Evolutionary conservation across 2,888 invertebrate genomes (phyloP).

Genomic region (Halocaridina rubra): DNA sequence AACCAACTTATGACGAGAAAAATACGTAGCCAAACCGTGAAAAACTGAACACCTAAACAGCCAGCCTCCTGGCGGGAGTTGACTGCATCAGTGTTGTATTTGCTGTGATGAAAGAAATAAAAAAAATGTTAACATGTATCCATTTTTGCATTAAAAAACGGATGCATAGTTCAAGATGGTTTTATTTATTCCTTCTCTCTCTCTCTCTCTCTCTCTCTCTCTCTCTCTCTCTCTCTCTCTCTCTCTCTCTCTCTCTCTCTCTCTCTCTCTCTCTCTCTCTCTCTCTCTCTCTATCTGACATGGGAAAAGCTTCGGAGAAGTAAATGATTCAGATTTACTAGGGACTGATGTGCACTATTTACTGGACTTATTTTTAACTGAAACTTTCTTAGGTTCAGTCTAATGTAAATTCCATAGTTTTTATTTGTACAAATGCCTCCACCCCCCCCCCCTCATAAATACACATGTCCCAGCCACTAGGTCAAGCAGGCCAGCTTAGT

Average conservation of each 20-base stretch:
- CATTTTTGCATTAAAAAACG: constrained; percentile 3
- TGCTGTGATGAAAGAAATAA: constrained; percentile 44
- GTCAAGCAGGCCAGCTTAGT: too few relatives aligned
- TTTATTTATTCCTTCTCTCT: not conserved
- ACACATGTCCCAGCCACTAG: too few relatives aligned
- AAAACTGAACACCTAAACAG: not conserved
- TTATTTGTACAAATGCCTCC: too few relatives aligned
- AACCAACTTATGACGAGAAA: too few relatives aligned
- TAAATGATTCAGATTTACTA: too few relatives aligned
- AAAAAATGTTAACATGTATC: constrained; percentile 38
- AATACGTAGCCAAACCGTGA: constrained; percentile 30
- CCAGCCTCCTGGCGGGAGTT: constrained; percentile 40
- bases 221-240: not conserved
- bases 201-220: not conserved
- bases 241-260: not conserved
- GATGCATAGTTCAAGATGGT: constrained; percentile 13
- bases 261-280: not conserved
- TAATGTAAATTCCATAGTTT: too few relatives aligned
- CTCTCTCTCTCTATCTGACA: too few relatives aligned
- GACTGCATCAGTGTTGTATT: constrained; percentile 51
- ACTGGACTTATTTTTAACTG: too few relatives aligned
- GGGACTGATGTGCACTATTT: too few relatives aligned
- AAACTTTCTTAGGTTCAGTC: too few relatives aligned
- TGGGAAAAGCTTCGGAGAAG: too few relatives aligned
- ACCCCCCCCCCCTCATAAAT: too few relatives aligned